Base-by-base conservation (phyloP, 1,140 invertebrate genomes). In the Papilio aristodemus region DNA sequence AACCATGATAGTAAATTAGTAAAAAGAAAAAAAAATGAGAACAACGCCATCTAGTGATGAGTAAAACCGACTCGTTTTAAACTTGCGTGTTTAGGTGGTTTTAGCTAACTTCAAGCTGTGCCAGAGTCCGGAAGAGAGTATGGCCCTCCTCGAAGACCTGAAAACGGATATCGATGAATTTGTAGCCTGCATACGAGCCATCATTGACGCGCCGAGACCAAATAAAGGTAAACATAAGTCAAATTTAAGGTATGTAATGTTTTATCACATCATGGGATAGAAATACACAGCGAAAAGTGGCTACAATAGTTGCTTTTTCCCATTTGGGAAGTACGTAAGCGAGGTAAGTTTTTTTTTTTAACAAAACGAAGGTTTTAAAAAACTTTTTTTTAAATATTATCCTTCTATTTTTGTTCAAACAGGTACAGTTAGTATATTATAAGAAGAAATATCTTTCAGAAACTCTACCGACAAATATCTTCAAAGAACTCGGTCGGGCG, bases 91-190 rank as follows among this genome's bases (percentile, higher is more conserved):
- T 32, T 67, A 90, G 87, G 76, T 88, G 41, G 83, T 84, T 0
- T 74, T 80, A 50, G 85, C 87, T 0, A 81, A 77, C 19, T 75
- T 88, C 39, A 88, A 90, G 46, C 68, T 86, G n/a, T 84, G 81
- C 19, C 80, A 84, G 9, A 76, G 58, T 0, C 73, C 87, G 0
- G 77, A 86, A 27, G 85, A 88, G 57, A 80, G 82, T 1, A 76
- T 90, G 0, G 71, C 74, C 0, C 17, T 82, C 5, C 54, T 90
- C 17, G 79, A 72, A 0, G 82, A 88, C 36, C 54, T 87, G 11
- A 74, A 75, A 6, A 58, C 67, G 0, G 87, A 87, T 37, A 79
- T 87, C 0, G 82, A 90, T n/a, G 79, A 84, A 27, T 87, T 88
- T 36, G 62, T 87, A 4, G 67, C 63, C 3, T 78, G 73, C 19